Evolutionary conservation across 2,113 vertebrate genomes (phyloP).

Genomic region (Camelus dromedarius): DNA sequence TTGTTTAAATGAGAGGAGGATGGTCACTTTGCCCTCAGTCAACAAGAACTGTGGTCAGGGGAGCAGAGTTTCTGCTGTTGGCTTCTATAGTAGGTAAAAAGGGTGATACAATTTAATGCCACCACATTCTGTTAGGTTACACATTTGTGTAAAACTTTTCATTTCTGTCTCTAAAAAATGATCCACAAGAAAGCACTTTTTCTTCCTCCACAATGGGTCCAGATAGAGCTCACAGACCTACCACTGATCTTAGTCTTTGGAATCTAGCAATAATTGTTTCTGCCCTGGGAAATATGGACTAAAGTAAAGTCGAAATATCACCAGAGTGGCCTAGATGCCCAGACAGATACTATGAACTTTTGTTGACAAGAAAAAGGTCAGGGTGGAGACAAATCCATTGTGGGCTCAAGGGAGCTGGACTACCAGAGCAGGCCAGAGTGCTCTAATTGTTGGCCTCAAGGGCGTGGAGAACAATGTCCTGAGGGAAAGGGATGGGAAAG

Average conservation of each 20-base stretch:
- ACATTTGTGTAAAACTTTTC: neutral
- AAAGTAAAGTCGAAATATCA: conserved; percentile 28
- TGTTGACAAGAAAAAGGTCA: conserved; percentile 19
- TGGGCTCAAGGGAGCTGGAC: neutral
- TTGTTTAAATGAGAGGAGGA: conserved; percentile 48
- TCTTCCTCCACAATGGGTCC: neutral
- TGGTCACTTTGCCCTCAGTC: neutral
- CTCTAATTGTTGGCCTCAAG: neutral
- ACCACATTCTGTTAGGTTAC: neutral
- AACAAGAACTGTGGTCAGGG: neutral
- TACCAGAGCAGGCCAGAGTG: neutral
- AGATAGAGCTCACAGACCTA: neutral
- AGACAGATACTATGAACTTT: neutral
- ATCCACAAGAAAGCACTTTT: neutral
- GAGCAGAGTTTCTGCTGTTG: neutral
- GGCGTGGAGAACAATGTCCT: neutral
- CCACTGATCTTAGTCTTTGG: neutral
- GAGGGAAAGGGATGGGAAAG: conserved; percentile 46
- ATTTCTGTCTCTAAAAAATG: conserved; percentile 39
- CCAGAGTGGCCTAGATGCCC: neutral
- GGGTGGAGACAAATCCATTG: neutral
- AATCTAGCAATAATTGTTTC: conserved; percentile 41
- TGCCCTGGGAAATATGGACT: conserved; percentile 29
- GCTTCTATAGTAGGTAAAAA: neutral
- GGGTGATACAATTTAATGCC: neutral